phyloP scores from a whole-genome alignment of 2,797 vertebrate genomes.

The Sebastes jordani region DNA sequence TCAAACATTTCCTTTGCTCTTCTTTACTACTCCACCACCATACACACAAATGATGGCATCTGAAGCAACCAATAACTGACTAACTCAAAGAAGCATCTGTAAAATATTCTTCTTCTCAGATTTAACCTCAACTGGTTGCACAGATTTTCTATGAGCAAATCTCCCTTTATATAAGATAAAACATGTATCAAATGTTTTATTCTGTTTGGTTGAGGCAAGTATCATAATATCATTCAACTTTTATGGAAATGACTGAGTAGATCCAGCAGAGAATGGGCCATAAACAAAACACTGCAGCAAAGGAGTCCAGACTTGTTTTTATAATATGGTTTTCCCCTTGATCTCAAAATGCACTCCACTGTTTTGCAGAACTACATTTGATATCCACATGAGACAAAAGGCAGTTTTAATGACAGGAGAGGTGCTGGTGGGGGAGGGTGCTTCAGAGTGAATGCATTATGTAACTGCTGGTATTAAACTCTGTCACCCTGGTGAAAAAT shows the following conservation, averaged over 20 bases:
- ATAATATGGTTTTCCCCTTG: not conserved
- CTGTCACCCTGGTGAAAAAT: slow-evolving; percentile 17
- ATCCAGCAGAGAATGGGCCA: not conserved
- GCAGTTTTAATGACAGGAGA: slow-evolving; percentile 7
- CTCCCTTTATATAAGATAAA: not conserved
- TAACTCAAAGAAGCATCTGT: not conserved
- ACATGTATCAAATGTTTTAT: no score
- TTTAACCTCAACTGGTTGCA: not conserved
- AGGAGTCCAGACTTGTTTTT: not conserved
- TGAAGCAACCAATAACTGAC: not conserved
- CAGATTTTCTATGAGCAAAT: not conserved
- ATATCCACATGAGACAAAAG: not conserved
- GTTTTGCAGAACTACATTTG: slow-evolving; percentile 3
- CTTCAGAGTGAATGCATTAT: slow-evolving; percentile 18
- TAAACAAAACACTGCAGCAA: not conserved
- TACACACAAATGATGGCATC: accelerated
- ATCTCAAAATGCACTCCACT: not conserved
- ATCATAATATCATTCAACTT: not conserved
- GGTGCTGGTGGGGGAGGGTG: not conserved
- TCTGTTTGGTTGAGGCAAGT: not conserved
- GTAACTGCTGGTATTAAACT: slow-evolving; percentile 30
- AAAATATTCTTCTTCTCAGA: not conserved
- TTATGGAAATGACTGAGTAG: not conserved
- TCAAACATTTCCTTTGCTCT: not conserved
- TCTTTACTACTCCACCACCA: not conserved